Percentiles rank a stretch among this genome's conserved stretches.
Conservation (phyloP, 2,797 vertebrate genomes). For the Fratercula arctica region DNA sequence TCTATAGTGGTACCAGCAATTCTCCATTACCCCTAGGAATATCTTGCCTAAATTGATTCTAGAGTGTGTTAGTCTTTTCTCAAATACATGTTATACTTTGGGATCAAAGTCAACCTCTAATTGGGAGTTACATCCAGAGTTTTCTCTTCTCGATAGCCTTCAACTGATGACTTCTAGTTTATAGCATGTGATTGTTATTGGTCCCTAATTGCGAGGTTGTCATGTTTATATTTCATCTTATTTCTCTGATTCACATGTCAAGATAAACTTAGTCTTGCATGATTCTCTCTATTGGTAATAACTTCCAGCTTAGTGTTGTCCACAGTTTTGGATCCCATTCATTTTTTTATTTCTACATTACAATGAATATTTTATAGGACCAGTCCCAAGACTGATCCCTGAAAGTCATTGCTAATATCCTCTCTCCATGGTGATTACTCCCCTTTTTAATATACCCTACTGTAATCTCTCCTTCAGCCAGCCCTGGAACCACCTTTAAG, state of each 20-base stretch:
- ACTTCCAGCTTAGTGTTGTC: neutral
- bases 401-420: neutral
- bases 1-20: neutral
- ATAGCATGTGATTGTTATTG: neutral
- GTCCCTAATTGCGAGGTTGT: neutral
- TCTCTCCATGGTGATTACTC: neutral
- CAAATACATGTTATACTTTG: neutral
- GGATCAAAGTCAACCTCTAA: neutral
- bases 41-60: neutral
- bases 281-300: neutral
- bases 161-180: neutral
- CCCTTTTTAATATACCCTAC: neutral
- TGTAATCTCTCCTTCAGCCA: neutral
- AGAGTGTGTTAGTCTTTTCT: neutral
- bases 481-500: slow-evolving; percentile 16
- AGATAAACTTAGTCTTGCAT: neutral
- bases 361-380: neutral
- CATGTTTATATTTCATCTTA: neutral
- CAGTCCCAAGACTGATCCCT: neutral
- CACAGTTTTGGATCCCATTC: neutral
- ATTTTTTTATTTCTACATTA: neutral
- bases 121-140: neutral
- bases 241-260: neutral
- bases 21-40: neutral
- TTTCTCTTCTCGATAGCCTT: neutral